Percentiles rank a stretch among this genome's conserved stretches.
Conservation (phyloP, 2,888 invertebrate genomes). For the Lasioglossum pauxillum region DNA sequence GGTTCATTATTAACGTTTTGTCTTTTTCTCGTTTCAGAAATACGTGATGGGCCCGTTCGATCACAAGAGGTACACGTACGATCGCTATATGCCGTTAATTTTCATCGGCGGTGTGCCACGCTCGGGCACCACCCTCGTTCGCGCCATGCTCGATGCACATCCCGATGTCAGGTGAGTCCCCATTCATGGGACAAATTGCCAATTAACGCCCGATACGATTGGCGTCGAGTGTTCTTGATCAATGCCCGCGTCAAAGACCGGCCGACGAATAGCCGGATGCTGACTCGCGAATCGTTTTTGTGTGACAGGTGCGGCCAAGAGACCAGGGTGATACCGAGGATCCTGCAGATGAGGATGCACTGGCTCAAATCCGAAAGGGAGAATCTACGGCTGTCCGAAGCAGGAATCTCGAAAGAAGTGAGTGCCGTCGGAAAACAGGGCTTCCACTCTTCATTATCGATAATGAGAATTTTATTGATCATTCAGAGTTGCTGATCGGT, state of each 20-base stretch:
- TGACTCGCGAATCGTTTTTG: conserved; percentile 17
- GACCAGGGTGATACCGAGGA: conserved; percentile 97
- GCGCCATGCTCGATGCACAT: conserved; percentile 99
- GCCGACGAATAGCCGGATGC: not conserved
- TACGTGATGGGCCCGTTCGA: conserved; percentile 87
- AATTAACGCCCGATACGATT: conserved; percentile 51
- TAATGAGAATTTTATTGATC: not conserved
- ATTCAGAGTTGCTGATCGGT: not conserved
- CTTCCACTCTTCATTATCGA: not conserved
- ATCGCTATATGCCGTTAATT: conserved; percentile 96
- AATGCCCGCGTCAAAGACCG: conserved; percentile 8
- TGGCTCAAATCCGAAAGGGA: conserved; percentile 98
- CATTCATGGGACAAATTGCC: conserved; percentile 48
- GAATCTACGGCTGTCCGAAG: conserved; percentile 94
- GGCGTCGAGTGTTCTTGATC: conserved; percentile 19
- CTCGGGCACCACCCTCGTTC: conserved; percentile 98
- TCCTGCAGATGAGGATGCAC: conserved; percentile 97
- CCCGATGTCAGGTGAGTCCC: conserved; percentile 92
- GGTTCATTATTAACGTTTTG: not conserved
- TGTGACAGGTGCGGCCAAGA: conserved; percentile 96
- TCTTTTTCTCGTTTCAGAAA: conserved; percentile 84
- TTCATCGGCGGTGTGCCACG: conserved; percentile 99
- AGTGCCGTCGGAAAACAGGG: conserved; percentile 37
- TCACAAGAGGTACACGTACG: conserved; percentile 90
- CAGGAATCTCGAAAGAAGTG: conserved; percentile 95